Conservation (phyloP, 2,113 vertebrate genomes). For the Syngnathus scovelli region DNA sequence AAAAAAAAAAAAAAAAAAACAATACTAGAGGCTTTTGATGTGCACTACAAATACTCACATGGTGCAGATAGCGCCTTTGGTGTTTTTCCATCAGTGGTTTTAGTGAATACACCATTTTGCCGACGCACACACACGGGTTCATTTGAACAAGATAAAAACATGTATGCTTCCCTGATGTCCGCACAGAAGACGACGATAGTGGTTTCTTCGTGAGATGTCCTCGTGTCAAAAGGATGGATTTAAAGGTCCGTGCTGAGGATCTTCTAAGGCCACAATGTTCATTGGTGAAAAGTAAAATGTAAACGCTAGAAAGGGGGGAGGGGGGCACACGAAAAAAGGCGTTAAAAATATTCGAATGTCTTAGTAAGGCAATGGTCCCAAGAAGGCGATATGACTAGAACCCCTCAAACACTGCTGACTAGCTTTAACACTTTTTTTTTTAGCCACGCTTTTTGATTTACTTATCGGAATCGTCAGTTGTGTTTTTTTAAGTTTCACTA, state of each 20-base stretch:
- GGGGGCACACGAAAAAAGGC: conserved; percentile 2
- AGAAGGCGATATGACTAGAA: background rate
- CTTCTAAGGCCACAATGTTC: conserved; percentile 73
- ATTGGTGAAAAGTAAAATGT: conserved; percentile 57
- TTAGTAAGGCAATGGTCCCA: conserved; percentile 15
- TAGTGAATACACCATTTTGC: conserved; percentile 13
- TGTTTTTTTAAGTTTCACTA: background rate
- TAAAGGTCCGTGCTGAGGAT: conserved; percentile 57
- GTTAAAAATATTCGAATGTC: conserved; percentile 20
- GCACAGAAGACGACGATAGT: conserved; percentile 39
- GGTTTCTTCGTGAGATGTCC: conserved; percentile 46
- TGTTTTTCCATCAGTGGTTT: conserved; percentile 17
- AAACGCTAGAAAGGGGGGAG: conserved; percentile 55
- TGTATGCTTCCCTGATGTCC: conserved; percentile 63
- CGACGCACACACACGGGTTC: background rate
- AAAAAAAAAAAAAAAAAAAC: background rate
- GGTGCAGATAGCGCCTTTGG: conserved; percentile 13
- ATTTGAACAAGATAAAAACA: conserved; percentile 50
- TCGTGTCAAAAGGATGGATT: conserved; percentile 29
- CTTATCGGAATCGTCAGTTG: background rate
- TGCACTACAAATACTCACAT: conserved; percentile 11
- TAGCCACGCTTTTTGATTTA: background rate
- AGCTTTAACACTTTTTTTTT: background rate
- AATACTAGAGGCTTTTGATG: conserved; percentile 6
- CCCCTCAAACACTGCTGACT: background rate